Evolutionary conservation across 2,888 invertebrate species (phyloP), one percentile per base, ranked within the genome.

Genomic region (Drosophila anomalata): DNA sequence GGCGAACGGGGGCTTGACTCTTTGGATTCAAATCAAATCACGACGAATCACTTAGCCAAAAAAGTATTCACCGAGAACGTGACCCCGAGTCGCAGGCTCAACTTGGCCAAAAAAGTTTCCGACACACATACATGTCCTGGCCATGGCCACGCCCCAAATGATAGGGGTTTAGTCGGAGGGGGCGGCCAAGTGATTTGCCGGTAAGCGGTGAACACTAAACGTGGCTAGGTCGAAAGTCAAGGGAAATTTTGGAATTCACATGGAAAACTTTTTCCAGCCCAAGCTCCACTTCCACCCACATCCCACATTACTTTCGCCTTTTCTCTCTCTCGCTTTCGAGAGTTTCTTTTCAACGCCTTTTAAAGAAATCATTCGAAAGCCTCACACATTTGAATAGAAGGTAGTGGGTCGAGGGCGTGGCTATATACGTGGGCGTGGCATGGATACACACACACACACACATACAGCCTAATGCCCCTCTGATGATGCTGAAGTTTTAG

Each of bases 21-120:
- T 73, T 80, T 60, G 75, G 67, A 58, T 54, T 65, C 66, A 78
- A 81, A 79, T 78, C 68, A 81, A 81, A 87, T 84, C 77, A 76
- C 74, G 87, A 87, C 87, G 81, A 83, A 83, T 83, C 87, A 84
- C 82, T 83, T 83, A 81, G 68, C 61, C 65, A 52, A 73, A 36
- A 79, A 76, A 80, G 67, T 62, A 69, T 63, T 53, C 60, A 14
- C 33, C 66, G 63, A 60, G 75, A 70, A 73, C 63, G 78, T 75
- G 75, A 66, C 75, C 76, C 39, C 69, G 75, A 84, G 81, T 78
- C 77, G 50, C 36, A 42, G 47, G 58, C 31, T 26, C 59, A 87
- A 87, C 77, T 87, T 81, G 67, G 75, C 71, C 61, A 54, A 68
- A 77, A 83, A 83, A 56, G 79, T 83, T 46, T 14, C 8, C 66